phyloP scores from a whole-genome alignment of 1,140 invertebrate genomes.

The Uloborus diversus region DNA sequence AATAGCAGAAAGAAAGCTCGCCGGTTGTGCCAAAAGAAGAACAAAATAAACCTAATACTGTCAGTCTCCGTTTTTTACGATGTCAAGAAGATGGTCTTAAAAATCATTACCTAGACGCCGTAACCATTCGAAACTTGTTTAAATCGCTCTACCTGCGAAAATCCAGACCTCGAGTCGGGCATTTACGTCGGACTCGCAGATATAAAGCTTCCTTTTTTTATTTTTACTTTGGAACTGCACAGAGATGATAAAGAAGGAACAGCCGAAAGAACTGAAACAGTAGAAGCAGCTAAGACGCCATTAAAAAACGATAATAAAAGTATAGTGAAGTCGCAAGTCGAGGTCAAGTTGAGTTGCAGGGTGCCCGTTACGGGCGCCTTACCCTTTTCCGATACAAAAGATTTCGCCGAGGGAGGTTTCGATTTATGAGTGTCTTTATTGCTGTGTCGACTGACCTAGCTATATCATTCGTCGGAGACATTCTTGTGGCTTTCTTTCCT shows the following conservation, averaged over 20 bases:
- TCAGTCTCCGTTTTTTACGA: background rate
- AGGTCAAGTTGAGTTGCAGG: slow-evolving; percentile 35
- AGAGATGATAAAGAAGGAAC: too few relatives aligned
- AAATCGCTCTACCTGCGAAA: background rate
- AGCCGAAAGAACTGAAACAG: slow-evolving; percentile 19
- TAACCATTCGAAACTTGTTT: slow-evolving; percentile 17
- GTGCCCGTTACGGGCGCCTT: slow-evolving; percentile 34
- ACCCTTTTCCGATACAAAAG: slow-evolving; percentile 52
- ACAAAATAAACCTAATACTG: background rate
- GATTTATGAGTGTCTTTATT: slow-evolving; percentile 47
- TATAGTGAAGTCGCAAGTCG: slow-evolving; percentile 17
- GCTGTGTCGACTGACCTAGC: slow-evolving; percentile 42
- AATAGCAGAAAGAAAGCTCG: background rate
- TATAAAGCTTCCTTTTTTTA: too few relatives aligned
- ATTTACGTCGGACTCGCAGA: too few relatives aligned
- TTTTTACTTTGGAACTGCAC: too few relatives aligned
- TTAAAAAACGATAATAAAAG: slow-evolving; percentile 49
- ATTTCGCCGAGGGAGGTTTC: slow-evolving; percentile 39
- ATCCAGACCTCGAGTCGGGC: too few relatives aligned
- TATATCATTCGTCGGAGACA: slow-evolving; percentile 33
- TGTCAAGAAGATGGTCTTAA: slow-evolving; percentile 19
- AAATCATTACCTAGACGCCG: slow-evolving; percentile 28
- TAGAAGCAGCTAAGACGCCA: slow-evolving; percentile 28
- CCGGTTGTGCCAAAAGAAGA: background rate
- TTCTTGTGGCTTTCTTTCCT: background rate